Base-by-base conservation (phyloP, 2,888 invertebrate genomes). In the Campoplex capitator region DNA sequence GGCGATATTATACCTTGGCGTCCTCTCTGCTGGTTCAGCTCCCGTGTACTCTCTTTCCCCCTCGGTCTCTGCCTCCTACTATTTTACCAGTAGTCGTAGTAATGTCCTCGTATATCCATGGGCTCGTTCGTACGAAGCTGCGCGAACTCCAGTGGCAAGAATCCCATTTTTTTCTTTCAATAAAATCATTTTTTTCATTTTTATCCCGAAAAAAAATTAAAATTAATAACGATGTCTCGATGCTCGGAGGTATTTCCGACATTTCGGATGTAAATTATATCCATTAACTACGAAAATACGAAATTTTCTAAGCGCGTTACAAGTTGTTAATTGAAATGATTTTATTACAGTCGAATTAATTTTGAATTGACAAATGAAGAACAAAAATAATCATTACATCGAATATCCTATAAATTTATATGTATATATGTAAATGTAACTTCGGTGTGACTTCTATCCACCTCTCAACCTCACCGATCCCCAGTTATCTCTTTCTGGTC, bases 1-100 rank as follows among this genome's bases (percentile, higher is more conserved):
- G 94, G 92, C 94, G 93, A 94, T 94, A 94, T 94, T 94, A 93
- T 94, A 93, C 93, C 93, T 91, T 91, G 89, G 90, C 91, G 90
- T 86, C 88, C 88, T 73, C 90, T 89, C 91, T 89, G 80, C 84
- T 79, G 76, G 68, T 58, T 70, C 54, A 48, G 62, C 38, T 77
- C 83, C 58, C 68, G 75, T 56, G 62, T 73, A 23, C 84, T 83
- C 70, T 81, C 85, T 86, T 85, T 83, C 85, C 85, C 88, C 87
- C 81, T 74, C 84, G 62, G 48, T 74, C n/a, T 78, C 73, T 81
- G 70, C 84, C 85, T 88, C 86, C 88, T 88, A 83, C 89, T 87
- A 73, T 62, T 77, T 84, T 48, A 56, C 54, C 32, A 38, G 75
- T 71, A 81, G 79, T 68, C 78, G 28, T 54, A 38, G 54, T 68